Percentiles rank a stretch among this genome's conserved stretches.
Conservation (phyloP, 2,113 vertebrate genomes). For the Acrocephalus kingi region DNA sequence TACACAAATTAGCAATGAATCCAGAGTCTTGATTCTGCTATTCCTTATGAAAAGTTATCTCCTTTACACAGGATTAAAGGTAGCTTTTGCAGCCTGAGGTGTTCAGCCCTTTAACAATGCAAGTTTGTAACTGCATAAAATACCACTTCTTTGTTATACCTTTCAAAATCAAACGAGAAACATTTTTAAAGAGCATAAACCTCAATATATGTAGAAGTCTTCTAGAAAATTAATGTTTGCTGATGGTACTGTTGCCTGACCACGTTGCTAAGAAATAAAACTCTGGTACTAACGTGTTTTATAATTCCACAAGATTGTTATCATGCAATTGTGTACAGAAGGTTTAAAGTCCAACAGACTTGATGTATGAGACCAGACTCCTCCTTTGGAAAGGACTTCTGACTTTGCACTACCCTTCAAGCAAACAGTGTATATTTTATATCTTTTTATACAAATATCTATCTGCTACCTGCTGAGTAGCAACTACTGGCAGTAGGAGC, state of each 20-base stretch:
- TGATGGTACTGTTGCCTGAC: slow-evolving; percentile 33
- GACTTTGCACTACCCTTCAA: neutral
- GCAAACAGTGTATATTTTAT: neutral
- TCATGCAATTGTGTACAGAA: slow-evolving; percentile 40
- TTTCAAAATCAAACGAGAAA: neutral
- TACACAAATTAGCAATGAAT: neutral
- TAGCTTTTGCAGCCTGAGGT: neutral
- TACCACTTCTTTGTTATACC: neutral
- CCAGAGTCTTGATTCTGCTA: neutral
- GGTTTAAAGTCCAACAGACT: slow-evolving; percentile 64
- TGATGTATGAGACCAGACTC: slow-evolving; percentile 6
- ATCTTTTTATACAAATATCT: neutral
- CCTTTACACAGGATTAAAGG: neutral
- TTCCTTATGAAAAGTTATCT: neutral
- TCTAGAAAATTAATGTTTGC: slow-evolving; percentile 47
- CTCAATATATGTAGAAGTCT: neutral
- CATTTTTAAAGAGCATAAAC: neutral
- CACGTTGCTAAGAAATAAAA: slow-evolving; percentile 68
- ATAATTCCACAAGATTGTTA: slow-evolving; percentile 67
- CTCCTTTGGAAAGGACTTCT: slow-evolving; percentile 9
- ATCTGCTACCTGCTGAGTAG: neutral
- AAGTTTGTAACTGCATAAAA: neutral
- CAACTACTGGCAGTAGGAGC: neutral
- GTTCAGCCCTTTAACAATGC: neutral
- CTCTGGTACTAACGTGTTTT: slow-evolving; percentile 48